A percentile compares a stretch with the other conserved stretches of the same genome.
Evolutionary conservation across 2,888 invertebrate genomes (phyloP).

Genomic region (Euproctis similis): DNA sequence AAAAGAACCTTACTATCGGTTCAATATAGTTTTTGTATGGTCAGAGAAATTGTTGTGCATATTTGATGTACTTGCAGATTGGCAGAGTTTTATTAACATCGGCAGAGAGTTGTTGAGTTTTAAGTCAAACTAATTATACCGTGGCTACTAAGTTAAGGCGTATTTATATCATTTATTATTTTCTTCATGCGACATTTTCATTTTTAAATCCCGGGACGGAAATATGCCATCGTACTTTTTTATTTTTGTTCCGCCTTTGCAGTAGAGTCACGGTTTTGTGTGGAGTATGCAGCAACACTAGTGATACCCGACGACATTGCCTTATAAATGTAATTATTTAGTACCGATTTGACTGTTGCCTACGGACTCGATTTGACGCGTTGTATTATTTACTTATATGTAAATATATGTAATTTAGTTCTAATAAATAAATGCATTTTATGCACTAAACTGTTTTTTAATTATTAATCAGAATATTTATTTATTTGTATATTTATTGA

Average conservation of each 20-base stretch:
- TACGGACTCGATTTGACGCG: constrained; percentile 71
- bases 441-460: constrained; percentile 36
- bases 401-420: constrained; percentile 64
- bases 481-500: too few species aligned
- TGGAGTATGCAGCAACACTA: constrained; percentile 36
- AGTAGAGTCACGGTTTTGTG: constrained; percentile 26
- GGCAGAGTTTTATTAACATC: too few species aligned
- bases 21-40: too few species aligned
- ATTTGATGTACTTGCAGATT: too few species aligned
- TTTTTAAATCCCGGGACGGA: too few species aligned
- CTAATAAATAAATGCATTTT: constrained; percentile 65
- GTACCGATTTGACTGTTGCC: constrained; percentile 71
- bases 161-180: constrained; percentile 2
- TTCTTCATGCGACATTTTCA: constrained; percentile 2
- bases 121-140: too few species aligned
- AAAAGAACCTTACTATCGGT: too few species aligned
- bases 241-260: constrained; percentile 25
- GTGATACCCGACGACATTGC: constrained; percentile 38
- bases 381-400: constrained; percentile 62
- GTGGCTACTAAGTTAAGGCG: constrained; percentile 31
- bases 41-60: too few species aligned
- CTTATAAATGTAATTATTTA: constrained; percentile 38
- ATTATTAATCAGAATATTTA: constrained; percentile 8
- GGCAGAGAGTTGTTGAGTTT: too few species aligned
- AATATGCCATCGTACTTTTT: constrained; percentile 3